Conservation (phyloP, 2,113 vertebrate genomes). For the Amphilophus citrinellus region DNA sequence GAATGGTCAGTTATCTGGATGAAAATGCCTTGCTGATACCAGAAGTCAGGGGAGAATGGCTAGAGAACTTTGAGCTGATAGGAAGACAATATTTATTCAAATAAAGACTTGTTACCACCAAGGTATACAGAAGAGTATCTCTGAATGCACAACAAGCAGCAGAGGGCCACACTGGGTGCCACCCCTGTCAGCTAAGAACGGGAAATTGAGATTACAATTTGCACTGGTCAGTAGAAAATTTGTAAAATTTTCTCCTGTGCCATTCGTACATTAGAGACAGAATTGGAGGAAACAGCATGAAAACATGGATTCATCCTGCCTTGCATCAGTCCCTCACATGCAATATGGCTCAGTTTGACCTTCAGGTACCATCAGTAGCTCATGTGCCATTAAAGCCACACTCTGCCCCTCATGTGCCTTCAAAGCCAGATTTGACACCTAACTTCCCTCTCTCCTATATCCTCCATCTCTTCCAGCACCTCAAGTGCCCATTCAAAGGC, state of each 20-base stretch:
- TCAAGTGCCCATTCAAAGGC: not conserved
- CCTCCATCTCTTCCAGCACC: not conserved
- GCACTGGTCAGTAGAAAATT: not conserved
- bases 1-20: not conserved
- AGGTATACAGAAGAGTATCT: not conserved
- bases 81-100: not conserved
- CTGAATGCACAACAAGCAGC: not conserved
- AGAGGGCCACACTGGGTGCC: not conserved
- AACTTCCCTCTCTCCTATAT: not conserved
- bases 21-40: not conserved
- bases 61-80: not conserved
- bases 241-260: too few species aligned
- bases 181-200: not conserved
- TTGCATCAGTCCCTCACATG: not conserved
- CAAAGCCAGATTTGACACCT: not conserved
- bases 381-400: not conserved
- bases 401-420: not conserved
- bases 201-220: too few species aligned
- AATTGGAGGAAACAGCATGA: not conserved
- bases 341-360: not conserved
- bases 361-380: too few species aligned
- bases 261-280: rapidly evolving
- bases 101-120: not conserved
- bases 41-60: not conserved
- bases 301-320: not conserved